These are phyloP conservation scores for Callaeas wilsoni DNA, from an alignment of 2,113 vertebrate species.

Conservation along the genomic window DNA sequence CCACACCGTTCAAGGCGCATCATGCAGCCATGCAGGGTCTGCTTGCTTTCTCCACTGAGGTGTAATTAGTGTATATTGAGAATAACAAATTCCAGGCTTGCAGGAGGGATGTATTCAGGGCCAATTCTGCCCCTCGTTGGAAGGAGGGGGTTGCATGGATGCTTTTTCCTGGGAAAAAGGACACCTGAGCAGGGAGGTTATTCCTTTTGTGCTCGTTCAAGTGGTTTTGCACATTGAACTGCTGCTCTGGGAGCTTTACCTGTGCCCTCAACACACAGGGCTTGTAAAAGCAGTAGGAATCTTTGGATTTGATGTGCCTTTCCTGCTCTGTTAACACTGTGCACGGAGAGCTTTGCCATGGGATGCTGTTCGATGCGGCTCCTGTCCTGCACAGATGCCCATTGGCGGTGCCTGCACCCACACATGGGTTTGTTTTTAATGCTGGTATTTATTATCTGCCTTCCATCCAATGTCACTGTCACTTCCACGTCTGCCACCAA, in stretches of 20 bases:
- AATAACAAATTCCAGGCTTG: neutral
- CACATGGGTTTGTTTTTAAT: neutral
- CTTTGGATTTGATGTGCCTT: neutral
- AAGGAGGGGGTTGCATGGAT: neutral
- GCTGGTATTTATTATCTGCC: neutral
- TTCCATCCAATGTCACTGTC: neutral
- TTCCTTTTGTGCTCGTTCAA: neutral
- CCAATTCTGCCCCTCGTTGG: neutral
- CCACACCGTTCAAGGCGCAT: neutral
- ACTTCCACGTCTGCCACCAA: neutral
- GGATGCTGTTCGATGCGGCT: accelerated
- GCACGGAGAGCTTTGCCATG: neutral
- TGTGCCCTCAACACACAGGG: neutral
- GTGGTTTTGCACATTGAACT: neutral
- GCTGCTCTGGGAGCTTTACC: neutral
- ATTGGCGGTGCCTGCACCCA: neutral
- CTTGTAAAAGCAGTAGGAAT: neutral
- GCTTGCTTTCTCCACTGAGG: neutral
- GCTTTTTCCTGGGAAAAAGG: neutral
- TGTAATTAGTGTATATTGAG: neutral
- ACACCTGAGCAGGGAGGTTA: neutral
- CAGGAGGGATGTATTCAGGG: neutral
- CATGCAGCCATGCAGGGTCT: neutral
- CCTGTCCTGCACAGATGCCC: neutral
- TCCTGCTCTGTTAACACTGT: neutral